Conservation (phyloP, 2,797 vertebrate genomes). For the Parauchenoglanis ngamensis region DNA sequence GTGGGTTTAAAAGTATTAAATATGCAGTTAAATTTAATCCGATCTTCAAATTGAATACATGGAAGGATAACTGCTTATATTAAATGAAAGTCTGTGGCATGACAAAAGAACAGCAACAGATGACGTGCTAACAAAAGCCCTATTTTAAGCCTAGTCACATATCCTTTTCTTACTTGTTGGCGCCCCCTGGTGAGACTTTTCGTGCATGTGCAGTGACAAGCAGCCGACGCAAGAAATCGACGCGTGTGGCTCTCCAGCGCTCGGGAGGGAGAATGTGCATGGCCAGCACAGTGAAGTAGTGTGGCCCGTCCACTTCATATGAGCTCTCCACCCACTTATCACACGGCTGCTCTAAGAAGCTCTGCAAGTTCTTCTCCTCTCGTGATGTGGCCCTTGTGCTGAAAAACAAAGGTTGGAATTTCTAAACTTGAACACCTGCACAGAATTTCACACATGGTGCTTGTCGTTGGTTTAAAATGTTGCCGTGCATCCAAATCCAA, state of each 20-base stretch:
- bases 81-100: neutral
- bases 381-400: conserved; percentile 94
- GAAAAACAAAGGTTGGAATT: conserved; percentile 5
- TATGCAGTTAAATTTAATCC: neutral
- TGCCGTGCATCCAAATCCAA: neutral
- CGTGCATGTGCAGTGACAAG: conserved; percentile 84
- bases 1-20: neutral
- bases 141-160: neutral
- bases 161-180: conserved; percentile 82
- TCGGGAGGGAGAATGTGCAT: conserved; percentile 91
- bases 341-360: conserved; percentile 93
- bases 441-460: neutral
- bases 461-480: neutral
- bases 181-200: conserved; percentile 83
- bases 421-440: neutral
- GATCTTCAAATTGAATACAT: neutral
- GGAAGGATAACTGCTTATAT: neutral
- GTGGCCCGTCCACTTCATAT: conserved; percentile 96
- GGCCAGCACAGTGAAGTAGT: conserved; percentile 91
- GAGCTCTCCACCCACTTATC: conserved; percentile 97
- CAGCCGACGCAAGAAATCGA: conserved; percentile 88
- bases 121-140: neutral
- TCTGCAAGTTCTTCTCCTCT: conserved; percentile 97
- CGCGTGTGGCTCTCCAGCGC: conserved; percentile 82
- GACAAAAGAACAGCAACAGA: neutral